Base-by-base conservation (phyloP, 2,113 vertebrate genomes). In the Psilopsiagon aurifrons region DNA sequence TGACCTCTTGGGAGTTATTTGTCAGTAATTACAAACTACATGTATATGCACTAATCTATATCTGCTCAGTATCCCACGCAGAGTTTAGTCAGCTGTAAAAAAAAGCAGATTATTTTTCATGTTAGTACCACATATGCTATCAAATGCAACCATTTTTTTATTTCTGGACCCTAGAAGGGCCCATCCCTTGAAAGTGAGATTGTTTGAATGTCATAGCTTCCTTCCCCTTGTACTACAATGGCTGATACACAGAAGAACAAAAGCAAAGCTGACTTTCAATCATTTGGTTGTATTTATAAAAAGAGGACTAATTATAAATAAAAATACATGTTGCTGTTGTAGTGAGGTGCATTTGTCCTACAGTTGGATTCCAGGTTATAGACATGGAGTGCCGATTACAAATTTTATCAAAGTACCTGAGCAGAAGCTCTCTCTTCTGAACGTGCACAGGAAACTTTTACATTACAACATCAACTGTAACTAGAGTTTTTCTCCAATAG, bases 81-180 rank as follows among this genome's bases (percentile, higher is more conserved):
- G 13, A 2, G 4, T 77, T 67, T 49, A 55, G 31, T 37, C 66
- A 90, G 52, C 55, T 93, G n/a, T 33, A 68, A 57, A 75, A 92
- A 92, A 88, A 83, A 76, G 35, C 17, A 92, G 66, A 44, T 74
- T 54, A 64, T 90, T 95, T 82, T 86, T 94, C 63, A 81, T 52
- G 7, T 37, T 90, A n/a, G 23, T 59, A 60, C 23, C 35, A 67
- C 17, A 39, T 39, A 81, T 5, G 4, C 15, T 15, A 44, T 55
- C 66, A 79, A 86, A 39, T 14, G 6, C 39, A 83, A 18, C 22
- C 2, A 0, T 59, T 16, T 27, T 75, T 88, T 81, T 47, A 23
- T 55, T 88, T 92, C 15, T 15, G 71, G 17, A 29, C 63, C n/a
- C 7, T 85, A 41, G 17, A 88, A 92, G 0, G 4, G 84, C 14